Evolutionary conservation across 2,797 vertebrate species (phyloP).

Genomic region (Acanthurus lineatus): DNA sequence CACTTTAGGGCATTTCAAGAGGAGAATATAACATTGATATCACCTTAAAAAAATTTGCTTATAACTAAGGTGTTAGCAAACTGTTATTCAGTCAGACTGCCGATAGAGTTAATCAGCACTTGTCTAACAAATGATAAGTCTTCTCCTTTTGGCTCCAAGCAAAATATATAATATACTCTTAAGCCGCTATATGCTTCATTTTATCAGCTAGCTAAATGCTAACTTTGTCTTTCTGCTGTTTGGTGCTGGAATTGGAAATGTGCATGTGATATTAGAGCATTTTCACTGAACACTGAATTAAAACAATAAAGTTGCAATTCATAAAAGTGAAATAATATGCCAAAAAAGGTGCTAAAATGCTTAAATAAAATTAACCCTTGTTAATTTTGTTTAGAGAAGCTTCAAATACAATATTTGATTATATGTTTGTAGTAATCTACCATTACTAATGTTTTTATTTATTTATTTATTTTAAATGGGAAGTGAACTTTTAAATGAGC

Average conservation of each 20-base stretch:
- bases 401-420: not conserved
- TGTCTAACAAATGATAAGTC: not conserved
- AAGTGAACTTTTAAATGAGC: not conserved
- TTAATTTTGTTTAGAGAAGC: no score
- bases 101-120: not conserved
- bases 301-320: not conserved
- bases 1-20: not conserved
- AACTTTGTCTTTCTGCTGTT: not conserved
- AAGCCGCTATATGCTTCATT: not conserved
- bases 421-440: not conserved
- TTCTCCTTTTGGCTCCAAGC: not conserved
- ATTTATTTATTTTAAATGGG: not conserved
- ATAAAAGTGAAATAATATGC: not conserved
- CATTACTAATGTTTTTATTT: not conserved
- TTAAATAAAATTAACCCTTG: no score
- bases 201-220: not conserved
- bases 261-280: not conserved
- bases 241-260: not conserved
- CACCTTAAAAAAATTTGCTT: not conserved
- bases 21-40: not conserved
- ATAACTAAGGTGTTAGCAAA: not conserved
- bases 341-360: no score
- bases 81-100: not conserved
- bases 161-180: no score
- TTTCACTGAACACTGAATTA: not conserved